Evolutionary conservation across 2,888 invertebrate genomes (phyloP).

Genomic region (Meta bourneti): DNA sequence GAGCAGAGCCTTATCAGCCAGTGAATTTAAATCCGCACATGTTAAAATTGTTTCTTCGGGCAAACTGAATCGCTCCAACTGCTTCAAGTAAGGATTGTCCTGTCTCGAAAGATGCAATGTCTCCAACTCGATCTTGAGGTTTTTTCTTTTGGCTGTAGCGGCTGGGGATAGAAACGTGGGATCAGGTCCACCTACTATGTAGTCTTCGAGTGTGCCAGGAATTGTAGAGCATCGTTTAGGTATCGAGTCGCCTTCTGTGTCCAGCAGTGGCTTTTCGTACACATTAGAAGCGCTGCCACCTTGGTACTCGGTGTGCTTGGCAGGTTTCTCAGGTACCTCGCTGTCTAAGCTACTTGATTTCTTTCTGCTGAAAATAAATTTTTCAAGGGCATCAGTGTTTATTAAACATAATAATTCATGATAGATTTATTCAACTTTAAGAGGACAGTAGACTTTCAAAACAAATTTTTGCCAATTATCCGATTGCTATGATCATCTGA

Average conservation of each 20-base stretch:
- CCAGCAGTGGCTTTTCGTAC: neutral
- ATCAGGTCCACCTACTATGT: neutral
- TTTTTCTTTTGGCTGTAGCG: constrained; percentile 75
- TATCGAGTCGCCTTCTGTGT: neutral
- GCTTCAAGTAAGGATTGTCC: constrained; percentile 88
- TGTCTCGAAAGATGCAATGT: constrained; percentile 89
- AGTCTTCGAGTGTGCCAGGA: constrained; percentile 17
- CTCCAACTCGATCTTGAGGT: constrained; percentile 86
- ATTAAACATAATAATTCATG: neutral
- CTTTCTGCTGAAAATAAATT: constrained; percentile 56
- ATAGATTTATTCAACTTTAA: neutral
- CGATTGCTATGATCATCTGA: too few species aligned
- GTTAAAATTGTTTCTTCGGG: constrained; percentile 62
- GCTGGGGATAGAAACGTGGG: constrained; percentile 69
- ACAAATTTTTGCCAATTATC: neutral
- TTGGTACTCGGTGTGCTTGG: constrained; percentile 23
- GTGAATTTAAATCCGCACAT: constrained; percentile 55
- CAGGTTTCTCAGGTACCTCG: constrained; percentile 38
- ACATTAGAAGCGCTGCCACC: constrained; percentile 28
- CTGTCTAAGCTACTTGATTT: constrained; percentile 55
- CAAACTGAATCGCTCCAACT: constrained; percentile 76
- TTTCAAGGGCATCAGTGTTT: neutral
- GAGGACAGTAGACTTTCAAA: neutral
- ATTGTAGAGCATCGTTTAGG: constrained; percentile 29
- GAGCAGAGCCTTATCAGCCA: constrained; percentile 61